Base-by-base conservation (phyloP, 2,797 vertebrate genomes). In the Sebastes jordani region DNA sequence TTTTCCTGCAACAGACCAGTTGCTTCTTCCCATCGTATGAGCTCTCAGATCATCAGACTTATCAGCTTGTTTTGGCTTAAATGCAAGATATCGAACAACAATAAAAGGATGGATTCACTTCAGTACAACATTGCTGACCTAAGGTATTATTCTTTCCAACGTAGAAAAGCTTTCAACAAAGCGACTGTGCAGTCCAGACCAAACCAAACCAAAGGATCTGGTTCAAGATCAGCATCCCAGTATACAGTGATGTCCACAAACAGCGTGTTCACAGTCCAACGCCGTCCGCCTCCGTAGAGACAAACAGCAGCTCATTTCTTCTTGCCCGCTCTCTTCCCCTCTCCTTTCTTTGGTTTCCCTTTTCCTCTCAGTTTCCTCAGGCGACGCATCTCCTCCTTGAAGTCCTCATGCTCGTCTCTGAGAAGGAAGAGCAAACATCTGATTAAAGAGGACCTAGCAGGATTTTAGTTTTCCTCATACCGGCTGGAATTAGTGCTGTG, bases 381-480 rank as follows among this genome's bases (percentile, higher is more conserved):
- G 11, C 98, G 96, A 10, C 66, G 86, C 96, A 99, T 99, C 89
- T 99, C 98, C 2, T 99, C 97, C 85, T 94, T 98, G 74, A 99
- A 99, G 93, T 99, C 98, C 81, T 98, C 95, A 7, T 99, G 98
- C 82, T 99, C 98, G 46, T 99, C 98, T 91, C 98, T 99, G 93
- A 22, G n/a, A 68, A 65, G 34, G 2, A 74, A 74, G 4, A 61
- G 4, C 2, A 71, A 66, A 73, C 1, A 27, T 22, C 20, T 22
- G 0, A 2, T 52, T 52, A n/a, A 52, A 52, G 46, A 52, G 20
- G 46, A n/a, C 46, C 46, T 52, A 52, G 7, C n/a, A 9, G 8
- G 46, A 20, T 18, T 52, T 20, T 52, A n/a, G 0, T 9, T 52
- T 52, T 52, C 46, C 46, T 46, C 42, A 46, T 18, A 46, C 42